Conservation (phyloP, 2,113 vertebrate species). For the Heloderma charlesbogerti region DNA sequence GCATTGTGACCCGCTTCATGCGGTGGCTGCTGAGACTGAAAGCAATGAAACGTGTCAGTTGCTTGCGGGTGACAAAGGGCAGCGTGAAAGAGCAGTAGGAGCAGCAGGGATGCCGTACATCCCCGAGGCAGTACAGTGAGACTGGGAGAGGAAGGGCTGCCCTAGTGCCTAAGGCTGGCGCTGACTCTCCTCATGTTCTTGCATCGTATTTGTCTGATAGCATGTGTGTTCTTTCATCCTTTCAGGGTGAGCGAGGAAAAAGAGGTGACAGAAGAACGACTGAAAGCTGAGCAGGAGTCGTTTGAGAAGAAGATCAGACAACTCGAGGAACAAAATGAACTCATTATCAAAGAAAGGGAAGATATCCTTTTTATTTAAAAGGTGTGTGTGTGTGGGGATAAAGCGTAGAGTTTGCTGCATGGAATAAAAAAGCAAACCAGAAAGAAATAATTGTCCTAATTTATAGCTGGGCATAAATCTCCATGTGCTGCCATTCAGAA, state of each 20-base stretch:
- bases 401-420: constrained; percentile 51
- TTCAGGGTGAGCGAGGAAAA: constrained; percentile 95
- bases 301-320: constrained; percentile 94
- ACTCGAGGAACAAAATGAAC: constrained; percentile 90
- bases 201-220: constrained; percentile 30
- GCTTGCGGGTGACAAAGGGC: not conserved
- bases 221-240: constrained; percentile 44
- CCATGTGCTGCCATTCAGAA: constrained; percentile 75
- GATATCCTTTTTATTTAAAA: constrained; percentile 89
- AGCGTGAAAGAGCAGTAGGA: not conserved
- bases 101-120: not conserved
- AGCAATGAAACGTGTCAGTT: no score
- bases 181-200: not conserved
- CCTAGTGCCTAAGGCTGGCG: not conserved
- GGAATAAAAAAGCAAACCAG: constrained; percentile 69
- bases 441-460: constrained; percentile 80
- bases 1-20: not conserved
- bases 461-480: constrained; percentile 75
- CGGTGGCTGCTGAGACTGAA: not conserved
- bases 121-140: no score
- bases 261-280: constrained; percentile 89
- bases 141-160: not conserved
- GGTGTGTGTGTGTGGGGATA: constrained; percentile 2
- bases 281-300: constrained; percentile 90
- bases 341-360: constrained; percentile 93